Evolutionary conservation across 2,888 invertebrate genomes (phyloP).

Genomic region (Leptarthrus brevirostris): DNA sequence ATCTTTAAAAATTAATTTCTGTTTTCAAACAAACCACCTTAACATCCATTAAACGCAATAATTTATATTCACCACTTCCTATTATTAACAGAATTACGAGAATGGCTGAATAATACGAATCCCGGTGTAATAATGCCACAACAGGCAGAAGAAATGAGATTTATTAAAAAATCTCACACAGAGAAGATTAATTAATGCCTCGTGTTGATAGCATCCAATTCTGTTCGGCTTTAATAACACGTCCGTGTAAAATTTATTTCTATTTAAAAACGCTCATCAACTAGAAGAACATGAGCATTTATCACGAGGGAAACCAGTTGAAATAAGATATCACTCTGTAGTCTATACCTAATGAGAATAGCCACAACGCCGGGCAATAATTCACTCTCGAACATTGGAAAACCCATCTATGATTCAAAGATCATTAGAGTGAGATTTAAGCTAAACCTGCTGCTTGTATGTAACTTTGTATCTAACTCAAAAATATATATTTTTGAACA

Average conservation of each 20-base stretch:
- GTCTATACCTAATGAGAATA: conserved; percentile 47
- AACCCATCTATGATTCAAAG: conserved; percentile 9
- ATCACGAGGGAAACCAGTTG: conserved; percentile 43
- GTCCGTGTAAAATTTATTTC: conserved; percentile 42
- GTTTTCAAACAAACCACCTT: too few relatives aligned
- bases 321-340: conserved; percentile 42
- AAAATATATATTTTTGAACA: background rate
- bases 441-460: background rate
- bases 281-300: conserved; percentile 45
- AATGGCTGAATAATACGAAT: too few relatives aligned
- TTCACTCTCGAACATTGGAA: conserved; percentile 6
- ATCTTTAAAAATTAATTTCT: too few relatives aligned
- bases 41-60: too few relatives aligned
- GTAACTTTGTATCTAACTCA: background rate
- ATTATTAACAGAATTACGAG: too few relatives aligned
- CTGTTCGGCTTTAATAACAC: background rate
- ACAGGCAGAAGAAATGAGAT: conserved; percentile 1
- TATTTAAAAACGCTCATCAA: conserved; percentile 46
- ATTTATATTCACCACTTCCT: too few relatives aligned
- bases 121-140: too few relatives aligned
- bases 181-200: conserved; percentile 38
- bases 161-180: conserved; percentile 43
- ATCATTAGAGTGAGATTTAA: conserved; percentile 9
- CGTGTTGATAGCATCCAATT: conserved; percentile 36
- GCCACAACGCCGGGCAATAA: conserved; percentile 34